Base-by-base conservation (phyloP, 2,797 vertebrate species). In the Alcedo atthis region DNA sequence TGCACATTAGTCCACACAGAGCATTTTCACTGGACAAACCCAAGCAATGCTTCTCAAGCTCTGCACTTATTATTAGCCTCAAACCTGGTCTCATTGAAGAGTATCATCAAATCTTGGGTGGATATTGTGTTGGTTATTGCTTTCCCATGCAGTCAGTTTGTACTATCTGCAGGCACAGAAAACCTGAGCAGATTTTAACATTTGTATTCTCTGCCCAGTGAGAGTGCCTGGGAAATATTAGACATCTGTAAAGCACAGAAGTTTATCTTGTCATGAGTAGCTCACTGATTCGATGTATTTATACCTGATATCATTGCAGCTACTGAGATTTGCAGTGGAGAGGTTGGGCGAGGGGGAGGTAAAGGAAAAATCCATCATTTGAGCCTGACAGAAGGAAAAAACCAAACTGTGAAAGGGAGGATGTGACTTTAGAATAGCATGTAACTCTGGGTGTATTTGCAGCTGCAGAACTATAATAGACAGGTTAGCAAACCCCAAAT, bases 401-500 rank as follows among this genome's bases (percentile, higher is more conserved):
- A 61, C 3, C 1, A 30, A 22, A 3, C n/a, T 48, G 16, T 66
- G 81, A 68, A 77, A 89, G 73, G 35, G 32, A 71, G 63, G 58
- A 43, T 0, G 0, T 5, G 15, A 57, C 62, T 95, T 70, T 19
- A 75, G 32, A 75, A 12, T 15, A 73, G 68, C 25, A 0, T 10
- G 21, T 21, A 77, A 59, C 67, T 66, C 49, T 15, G 32, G 73
- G 62, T 35, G 37, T 59, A 62, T 81, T 87, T 48, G 32, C 70
- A 37, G 30, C 16, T n/a, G 12, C 2, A 4, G 24, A 51, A 85
- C 73, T 74, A 3, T 33, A 87, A 40, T 5, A 66, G 54, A 73
- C 54, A 54, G 59, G 86, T 95, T 90, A 82, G 83, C 85, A 85
- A 88, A 71, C 70, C 61, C 30, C 70, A 81, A 78, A 84, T 90